Conservation (phyloP, 2,113 vertebrate species). For the Carollia perspicillata region DNA sequence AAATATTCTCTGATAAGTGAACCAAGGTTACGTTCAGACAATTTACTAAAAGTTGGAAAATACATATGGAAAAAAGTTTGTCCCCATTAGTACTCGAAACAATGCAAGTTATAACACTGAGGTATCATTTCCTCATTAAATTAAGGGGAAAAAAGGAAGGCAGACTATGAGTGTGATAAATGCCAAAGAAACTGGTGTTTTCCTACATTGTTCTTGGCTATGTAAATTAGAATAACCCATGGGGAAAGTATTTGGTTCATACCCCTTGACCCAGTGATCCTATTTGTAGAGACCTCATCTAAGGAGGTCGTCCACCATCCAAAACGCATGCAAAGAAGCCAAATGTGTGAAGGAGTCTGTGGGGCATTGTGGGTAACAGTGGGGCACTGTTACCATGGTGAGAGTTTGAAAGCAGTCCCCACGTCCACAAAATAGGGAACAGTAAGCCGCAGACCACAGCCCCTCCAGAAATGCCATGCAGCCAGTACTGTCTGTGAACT, state of each 20-base stretch:
- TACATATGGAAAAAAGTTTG: not conserved
- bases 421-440: not conserved
- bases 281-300: not conserved
- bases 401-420: not conserved
- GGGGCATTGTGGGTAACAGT: not conserved
- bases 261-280: not conserved
- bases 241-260: not conserved
- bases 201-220: not conserved
- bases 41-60: not conserved
- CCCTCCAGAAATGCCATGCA: not conserved
- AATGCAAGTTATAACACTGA: not conserved
- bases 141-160: not conserved
- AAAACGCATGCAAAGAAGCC: not conserved
- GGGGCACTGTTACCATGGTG: not conserved
- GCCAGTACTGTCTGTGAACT: not conserved
- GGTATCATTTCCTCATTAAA: not conserved
- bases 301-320: not conserved
- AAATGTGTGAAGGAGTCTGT: not conserved
- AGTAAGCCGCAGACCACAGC: not conserved
- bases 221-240: not conserved
- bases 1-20: not conserved
- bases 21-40: not conserved
- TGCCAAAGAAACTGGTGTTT: not conserved
- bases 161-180: not conserved
- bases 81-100: not conserved